Conservation (phyloP, 2,888 invertebrate genomes). For the Hirtodrosophila confusa region DNA sequence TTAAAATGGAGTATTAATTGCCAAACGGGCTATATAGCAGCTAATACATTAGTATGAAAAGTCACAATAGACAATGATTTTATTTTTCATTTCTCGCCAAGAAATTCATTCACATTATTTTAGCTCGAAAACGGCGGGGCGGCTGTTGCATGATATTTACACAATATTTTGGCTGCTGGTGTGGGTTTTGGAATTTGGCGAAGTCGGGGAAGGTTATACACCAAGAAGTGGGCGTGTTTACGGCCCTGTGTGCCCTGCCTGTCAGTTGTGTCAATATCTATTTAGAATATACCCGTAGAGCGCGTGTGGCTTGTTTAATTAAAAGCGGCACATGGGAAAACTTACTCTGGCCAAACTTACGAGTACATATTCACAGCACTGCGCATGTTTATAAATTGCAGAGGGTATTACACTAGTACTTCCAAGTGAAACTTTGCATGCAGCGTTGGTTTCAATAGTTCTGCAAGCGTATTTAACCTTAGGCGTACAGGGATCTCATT, state of each 20-base stretch:
- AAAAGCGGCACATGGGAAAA: conserved; percentile 51
- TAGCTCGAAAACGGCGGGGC: no score
- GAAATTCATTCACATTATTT: conserved; percentile 1
- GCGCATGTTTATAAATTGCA: conserved; percentile 24
- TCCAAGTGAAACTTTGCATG: conserved; percentile 6
- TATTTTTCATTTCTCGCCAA: no score
- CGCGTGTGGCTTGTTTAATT: conserved; percentile 58
- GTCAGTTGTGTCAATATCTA: conserved; percentile 73
- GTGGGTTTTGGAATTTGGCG: conserved; percentile 2
- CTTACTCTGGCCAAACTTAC: conserved; percentile 11
- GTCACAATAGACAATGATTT: no score
- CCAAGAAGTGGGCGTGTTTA: conserved; percentile 17
- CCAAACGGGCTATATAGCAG: no score
- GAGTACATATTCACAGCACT: conserved; percentile 21
- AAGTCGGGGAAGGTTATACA: not conserved
- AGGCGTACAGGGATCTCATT: not conserved
- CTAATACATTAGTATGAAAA: no score
- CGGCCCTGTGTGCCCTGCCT: conserved; percentile 27
- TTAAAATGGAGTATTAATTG: no score
- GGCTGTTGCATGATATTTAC: conserved; percentile 42
- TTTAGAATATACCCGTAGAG: conserved; percentile 40
- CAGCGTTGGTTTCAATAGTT: not conserved
- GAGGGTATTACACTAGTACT: conserved; percentile 1
- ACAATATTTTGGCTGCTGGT: conserved; percentile 35
- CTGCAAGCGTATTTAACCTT: conserved; percentile 3